Evolutionary conservation across 2,113 vertebrate species (phyloP).

Genomic region (Hypocryptadius cinnamomeus): DNA sequence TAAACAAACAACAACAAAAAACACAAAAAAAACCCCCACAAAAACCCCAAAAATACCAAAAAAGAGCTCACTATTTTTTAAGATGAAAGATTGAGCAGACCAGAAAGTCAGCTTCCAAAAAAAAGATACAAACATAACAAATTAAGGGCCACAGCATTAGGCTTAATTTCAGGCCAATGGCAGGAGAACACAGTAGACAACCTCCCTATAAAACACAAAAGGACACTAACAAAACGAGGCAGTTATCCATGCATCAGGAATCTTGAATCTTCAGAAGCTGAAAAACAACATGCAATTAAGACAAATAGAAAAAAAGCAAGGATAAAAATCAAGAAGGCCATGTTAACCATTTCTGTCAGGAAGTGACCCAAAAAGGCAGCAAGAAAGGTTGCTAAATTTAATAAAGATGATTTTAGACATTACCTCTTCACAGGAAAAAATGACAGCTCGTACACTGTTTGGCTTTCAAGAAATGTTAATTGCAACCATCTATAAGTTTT

Average conservation of each 20-base stretch:
- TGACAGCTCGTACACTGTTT: background rate
- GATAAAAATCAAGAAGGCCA: background rate
- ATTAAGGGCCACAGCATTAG: background rate
- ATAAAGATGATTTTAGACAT: background rate
- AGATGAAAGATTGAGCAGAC: background rate
- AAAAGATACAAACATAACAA: background rate
- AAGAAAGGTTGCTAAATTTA: background rate
- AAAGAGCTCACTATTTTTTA: background rate
- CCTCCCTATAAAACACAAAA: background rate
- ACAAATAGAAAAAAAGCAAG: background rate
- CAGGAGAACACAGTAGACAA: background rate
- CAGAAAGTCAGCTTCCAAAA: background rate
- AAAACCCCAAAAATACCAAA: rapidly evolving
- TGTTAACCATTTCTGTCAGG: background rate
- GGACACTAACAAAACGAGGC: background rate
- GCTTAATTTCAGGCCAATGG: background rate
- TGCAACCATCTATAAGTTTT: background rate
- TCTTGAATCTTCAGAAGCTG: background rate
- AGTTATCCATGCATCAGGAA: background rate
- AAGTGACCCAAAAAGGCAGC: background rate
- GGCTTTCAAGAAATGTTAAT: background rate
- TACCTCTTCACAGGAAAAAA: background rate
- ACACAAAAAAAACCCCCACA: rapidly evolving
- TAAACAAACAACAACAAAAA: rapidly evolving
- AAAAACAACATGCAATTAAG: background rate